phyloP scores from a whole-genome alignment of 2,797 vertebrate species.

The Halcyon leucocephala region DNA sequence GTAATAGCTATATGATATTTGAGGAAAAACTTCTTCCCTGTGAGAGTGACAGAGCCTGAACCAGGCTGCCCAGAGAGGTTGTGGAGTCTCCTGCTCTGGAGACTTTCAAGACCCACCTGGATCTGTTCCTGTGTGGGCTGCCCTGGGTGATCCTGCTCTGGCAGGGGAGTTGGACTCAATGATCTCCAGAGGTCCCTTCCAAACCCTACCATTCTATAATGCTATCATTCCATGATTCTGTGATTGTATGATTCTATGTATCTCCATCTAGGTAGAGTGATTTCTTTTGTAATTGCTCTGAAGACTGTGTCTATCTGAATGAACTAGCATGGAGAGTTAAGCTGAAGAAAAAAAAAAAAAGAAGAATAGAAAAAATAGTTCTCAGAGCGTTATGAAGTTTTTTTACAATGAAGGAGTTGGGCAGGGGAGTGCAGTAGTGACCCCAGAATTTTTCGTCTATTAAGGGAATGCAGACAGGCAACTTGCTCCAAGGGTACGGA shows the following conservation, averaged over 20 bases:
- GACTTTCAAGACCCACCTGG: too few relatives aligned
- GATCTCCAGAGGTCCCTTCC: too few relatives aligned
- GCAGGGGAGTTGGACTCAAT: too few relatives aligned
- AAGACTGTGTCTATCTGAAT: not conserved
- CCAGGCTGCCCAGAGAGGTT: too few relatives aligned
- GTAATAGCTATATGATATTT: not conserved
- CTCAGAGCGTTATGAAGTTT: not conserved
- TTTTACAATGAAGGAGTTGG: not conserved
- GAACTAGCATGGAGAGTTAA: not conserved
- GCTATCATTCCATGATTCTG: too few relatives aligned
- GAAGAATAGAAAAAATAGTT: not conserved
- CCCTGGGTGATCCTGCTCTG: too few relatives aligned
- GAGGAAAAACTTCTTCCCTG: too few relatives aligned
- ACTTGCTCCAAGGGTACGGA: fast-evolving
- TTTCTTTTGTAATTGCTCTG: not conserved
- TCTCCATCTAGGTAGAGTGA: not conserved
- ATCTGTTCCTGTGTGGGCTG: too few relatives aligned
- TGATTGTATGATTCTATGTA: not conserved
- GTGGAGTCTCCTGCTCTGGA: too few relatives aligned
- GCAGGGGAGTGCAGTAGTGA: not conserved
- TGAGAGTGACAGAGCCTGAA: too few relatives aligned
- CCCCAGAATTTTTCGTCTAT: not conserved
- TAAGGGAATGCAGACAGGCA: not conserved
- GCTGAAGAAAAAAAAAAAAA: not conserved
- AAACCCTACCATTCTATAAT: too few relatives aligned